Percentiles rank a stretch among this genome's conserved stretches.
Conservation (phyloP, 2,113 vertebrate genomes). For the Mobula birostris region DNA sequence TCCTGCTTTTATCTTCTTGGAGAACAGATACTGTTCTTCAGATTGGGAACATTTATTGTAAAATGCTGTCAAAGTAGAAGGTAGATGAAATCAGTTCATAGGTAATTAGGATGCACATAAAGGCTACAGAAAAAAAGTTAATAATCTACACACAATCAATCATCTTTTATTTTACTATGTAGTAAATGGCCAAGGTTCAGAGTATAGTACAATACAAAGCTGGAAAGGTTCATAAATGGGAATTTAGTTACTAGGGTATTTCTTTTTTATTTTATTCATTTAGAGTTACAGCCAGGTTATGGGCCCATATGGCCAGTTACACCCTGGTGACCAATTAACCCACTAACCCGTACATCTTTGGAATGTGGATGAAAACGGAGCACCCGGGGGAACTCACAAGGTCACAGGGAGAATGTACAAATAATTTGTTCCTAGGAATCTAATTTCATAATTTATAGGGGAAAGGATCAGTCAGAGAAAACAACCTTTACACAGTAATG, state of each 20-base stretch:
- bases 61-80: background rate
- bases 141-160: background rate
- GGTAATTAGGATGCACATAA: background rate
- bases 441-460: background rate
- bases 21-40: background rate
- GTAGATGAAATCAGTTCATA: background rate
- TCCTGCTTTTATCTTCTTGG: background rate
- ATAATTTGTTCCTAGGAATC: background rate
- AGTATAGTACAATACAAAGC: background rate
- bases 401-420: too few relatives aligned
- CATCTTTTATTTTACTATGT: background rate
- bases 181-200: background rate
- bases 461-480: background rate
- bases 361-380: too few relatives aligned
- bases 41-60: background rate
- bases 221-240: background rate
- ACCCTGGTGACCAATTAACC: too few relatives aligned
- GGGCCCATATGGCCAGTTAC: too few relatives aligned
- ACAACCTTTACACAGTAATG: background rate
- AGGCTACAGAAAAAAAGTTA: background rate
- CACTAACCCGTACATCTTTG: too few relatives aligned
- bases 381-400: too few relatives aligned
- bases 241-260: background rate
- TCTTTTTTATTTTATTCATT: too few relatives aligned
- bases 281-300: too few relatives aligned